phyloP scores from a whole-genome alignment of 2,797 vertebrate species.

The Pseudopleuronectes americanus region DNA sequence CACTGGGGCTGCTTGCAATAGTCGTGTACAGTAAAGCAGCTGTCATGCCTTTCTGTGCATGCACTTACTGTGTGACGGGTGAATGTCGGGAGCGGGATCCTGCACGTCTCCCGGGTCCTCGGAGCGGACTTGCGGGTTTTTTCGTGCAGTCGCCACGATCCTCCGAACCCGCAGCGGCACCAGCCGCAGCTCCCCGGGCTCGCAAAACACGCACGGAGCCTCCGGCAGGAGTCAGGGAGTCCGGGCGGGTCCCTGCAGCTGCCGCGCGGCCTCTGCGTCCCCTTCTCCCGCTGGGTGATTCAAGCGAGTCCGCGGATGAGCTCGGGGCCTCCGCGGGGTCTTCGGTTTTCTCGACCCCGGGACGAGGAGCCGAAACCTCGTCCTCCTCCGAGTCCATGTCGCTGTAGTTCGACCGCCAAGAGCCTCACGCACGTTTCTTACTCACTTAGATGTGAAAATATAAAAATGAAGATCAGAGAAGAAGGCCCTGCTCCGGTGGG shows the following conservation, averaged over 20 bases:
- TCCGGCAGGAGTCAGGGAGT: not conserved
- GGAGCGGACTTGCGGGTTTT: not conserved
- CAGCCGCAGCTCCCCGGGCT: slow-evolving; percentile 3
- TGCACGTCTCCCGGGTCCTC: slow-evolving; percentile 14
- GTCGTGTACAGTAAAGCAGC: not conserved
- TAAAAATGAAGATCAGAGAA: not conserved
- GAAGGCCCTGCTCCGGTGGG: slow-evolving; percentile 21
- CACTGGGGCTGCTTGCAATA: not conserved
- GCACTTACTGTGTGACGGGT: slow-evolving; percentile 46
- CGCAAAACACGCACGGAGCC: slow-evolving; percentile 44
- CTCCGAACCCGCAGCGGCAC: not conserved
- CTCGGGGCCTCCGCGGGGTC: slow-evolving; percentile 35
- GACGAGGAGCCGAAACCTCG: not conserved
- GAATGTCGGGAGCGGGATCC: slow-evolving; percentile 15
- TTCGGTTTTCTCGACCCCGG: not conserved
- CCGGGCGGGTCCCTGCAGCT: not conserved
- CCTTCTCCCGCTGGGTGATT: slow-evolving; percentile 15
- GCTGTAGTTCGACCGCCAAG: not conserved
- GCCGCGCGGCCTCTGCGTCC: slow-evolving; percentile 11
- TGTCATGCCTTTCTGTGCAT: not conserved
- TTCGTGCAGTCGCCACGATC: not conserved
- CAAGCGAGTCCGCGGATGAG: slow-evolving; percentile 50
- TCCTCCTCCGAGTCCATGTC: slow-evolving; percentile 27
- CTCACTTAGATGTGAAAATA: not conserved
- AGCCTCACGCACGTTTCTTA: not conserved